Conservation (phyloP, 1,140 invertebrate species). For the Drosophila truncata region DNA sequence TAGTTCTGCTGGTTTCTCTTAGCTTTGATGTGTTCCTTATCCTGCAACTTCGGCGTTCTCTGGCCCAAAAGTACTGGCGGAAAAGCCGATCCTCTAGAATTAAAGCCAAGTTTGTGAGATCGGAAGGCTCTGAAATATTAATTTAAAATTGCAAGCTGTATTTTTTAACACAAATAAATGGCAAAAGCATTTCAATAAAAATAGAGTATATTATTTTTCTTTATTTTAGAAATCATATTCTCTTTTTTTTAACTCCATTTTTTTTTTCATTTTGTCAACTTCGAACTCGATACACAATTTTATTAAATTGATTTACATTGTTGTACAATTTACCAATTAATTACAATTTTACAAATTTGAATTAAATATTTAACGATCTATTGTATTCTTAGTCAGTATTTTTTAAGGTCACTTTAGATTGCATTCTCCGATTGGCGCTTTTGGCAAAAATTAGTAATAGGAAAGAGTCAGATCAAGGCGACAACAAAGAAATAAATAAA, state of each 20-base stretch:
- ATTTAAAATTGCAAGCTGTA: neutral
- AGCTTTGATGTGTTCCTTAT: neutral
- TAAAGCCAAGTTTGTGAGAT: neutral
- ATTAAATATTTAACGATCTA: neutral
- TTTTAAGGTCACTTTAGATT: slow-evolving; percentile 1
- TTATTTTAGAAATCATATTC: no score
- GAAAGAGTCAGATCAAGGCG: neutral
- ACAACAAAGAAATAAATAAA: neutral
- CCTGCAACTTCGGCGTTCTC: neutral
- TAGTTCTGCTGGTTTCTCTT: neutral
- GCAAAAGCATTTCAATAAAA: neutral
- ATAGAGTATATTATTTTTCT: neutral
- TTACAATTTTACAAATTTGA: neutral
- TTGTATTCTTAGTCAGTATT: neutral
- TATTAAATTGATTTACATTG: neutral
- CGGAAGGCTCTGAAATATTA: neutral
- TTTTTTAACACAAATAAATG: neutral
- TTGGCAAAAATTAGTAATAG: neutral
- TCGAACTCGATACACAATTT: no score
- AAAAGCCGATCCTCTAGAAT: neutral
- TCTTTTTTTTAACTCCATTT: no score
- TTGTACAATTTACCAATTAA: neutral
- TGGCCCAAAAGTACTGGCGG: no score
- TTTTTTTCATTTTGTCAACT: no score
- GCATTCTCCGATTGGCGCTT: neutral